A percentile compares a stretch with the other conserved stretches of the same genome.
phyloP scores from a whole-genome alignment of 1,140 invertebrate species.

The Trachymyrmex septentrionalis region DNA sequence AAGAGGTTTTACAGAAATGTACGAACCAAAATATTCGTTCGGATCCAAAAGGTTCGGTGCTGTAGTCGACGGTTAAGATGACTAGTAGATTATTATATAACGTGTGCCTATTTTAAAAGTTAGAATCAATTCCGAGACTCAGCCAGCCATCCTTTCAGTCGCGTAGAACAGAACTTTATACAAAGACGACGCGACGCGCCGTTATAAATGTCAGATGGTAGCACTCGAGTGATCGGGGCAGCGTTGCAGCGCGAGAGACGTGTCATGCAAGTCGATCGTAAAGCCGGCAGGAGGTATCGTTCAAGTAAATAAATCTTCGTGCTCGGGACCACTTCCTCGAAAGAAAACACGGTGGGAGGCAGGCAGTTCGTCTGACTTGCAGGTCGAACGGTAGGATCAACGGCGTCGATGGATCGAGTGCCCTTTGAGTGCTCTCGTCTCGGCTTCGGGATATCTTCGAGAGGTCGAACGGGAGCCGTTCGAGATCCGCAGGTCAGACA shows the following conservation, averaged over 20 bases:
- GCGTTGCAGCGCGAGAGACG: slow-evolving; percentile 44
- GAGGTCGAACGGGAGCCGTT: slow-evolving; percentile 63
- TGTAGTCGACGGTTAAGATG: not conserved
- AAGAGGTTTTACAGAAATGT: too few relatives aligned
- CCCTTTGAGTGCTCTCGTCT: slow-evolving; percentile 64
- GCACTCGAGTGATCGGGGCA: slow-evolving; percentile 57
- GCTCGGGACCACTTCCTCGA: slow-evolving; percentile 38
- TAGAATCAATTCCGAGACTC: not conserved
- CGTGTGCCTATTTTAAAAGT: slow-evolving; percentile 19
- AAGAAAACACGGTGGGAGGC: slow-evolving; percentile 68
- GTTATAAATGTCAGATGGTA: slow-evolving; percentile 63
- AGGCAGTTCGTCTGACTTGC: slow-evolving; percentile 63
- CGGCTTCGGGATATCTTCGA: slow-evolving; percentile 48
- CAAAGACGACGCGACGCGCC: slow-evolving; percentile 32
- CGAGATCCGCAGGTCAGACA: slow-evolving; percentile 47
- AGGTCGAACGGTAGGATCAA: slow-evolving; percentile 60
- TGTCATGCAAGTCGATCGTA: slow-evolving; percentile 63
- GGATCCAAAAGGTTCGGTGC: too few relatives aligned
- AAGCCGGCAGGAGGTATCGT: slow-evolving; percentile 65
- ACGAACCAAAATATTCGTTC: too few relatives aligned
- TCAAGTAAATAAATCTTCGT: slow-evolving; percentile 61
- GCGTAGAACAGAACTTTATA: slow-evolving; percentile 43
- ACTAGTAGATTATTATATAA: slow-evolving; percentile 3
- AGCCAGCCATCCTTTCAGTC: slow-evolving; percentile 5
- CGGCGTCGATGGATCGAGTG: slow-evolving; percentile 73